Evolutionary conservation across 2,113 vertebrate genomes (phyloP).

Genomic region (Otolemur garnettii): DNA sequence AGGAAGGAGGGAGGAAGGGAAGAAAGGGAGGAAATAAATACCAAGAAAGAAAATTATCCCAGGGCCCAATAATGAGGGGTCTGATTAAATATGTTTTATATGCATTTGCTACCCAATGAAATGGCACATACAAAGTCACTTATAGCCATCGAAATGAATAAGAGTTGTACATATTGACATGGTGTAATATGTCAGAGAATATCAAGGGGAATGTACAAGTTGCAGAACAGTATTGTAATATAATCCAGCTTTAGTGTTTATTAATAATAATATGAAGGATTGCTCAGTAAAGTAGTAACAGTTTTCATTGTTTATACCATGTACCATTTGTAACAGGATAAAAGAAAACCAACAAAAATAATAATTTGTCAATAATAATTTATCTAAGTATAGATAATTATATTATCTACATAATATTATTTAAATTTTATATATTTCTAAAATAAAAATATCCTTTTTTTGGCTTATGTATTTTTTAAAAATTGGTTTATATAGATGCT

Average conservation of each 20-base stretch:
- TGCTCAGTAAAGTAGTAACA: background rate
- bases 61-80: background rate
- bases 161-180: background rate
- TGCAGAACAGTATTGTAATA: background rate
- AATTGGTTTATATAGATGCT: background rate
- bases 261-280: background rate
- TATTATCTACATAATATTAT: background rate
- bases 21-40: no score
- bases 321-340: background rate
- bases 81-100: background rate
- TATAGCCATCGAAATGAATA: background rate
- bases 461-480: background rate
- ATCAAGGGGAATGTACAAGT: background rate
- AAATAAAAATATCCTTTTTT: background rate
- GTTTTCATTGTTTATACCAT: background rate
- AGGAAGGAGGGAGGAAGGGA: no score
- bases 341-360: background rate
- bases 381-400: no score
- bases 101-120: background rate
- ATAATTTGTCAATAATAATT: background rate
- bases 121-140: background rate
- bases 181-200: background rate
- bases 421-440: background rate
- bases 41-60: background rate
- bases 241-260: background rate